Percentiles rank a stretch among this genome's conserved stretches.
phyloP scores from a whole-genome alignment of 92 coral and sea anemone species.

The Phenganax stokvisi region DNA sequence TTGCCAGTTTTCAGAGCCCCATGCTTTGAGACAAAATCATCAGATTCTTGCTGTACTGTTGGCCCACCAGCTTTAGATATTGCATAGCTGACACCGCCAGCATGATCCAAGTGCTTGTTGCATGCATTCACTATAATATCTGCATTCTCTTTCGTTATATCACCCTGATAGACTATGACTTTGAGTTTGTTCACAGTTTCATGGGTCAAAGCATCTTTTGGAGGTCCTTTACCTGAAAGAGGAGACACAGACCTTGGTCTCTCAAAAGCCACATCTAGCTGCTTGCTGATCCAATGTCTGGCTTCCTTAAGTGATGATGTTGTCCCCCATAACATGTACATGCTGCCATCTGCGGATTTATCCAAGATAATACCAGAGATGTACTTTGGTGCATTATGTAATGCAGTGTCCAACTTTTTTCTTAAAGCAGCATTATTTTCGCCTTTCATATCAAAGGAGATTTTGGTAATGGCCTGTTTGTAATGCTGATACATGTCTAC shows the following conservation, averaged over 20 bases:
- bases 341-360: slow-evolving; percentile 15
- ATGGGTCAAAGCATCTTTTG: slow-evolving; percentile 1
- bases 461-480: background rate
- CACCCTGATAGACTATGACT: slow-evolving; percentile 37
- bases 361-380: background rate
- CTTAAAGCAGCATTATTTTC: background rate
- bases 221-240: background rate
- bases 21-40: slow-evolving; percentile 45
- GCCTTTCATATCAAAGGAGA: slow-evolving; percentile 3
- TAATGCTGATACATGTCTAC: background rate
- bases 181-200: slow-evolving; percentile 32
- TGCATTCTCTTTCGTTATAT: slow-evolving; percentile 72
- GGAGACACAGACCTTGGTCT: background rate
- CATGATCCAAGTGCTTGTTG: slow-evolving; percentile 79
- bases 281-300: slow-evolving; percentile 10
- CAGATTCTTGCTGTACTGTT: slow-evolving; percentile 56
- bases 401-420: background rate
- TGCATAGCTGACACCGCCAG: slow-evolving; percentile 79
- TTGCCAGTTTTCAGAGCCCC: slow-evolving; percentile 57
- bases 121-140: slow-evolving; percentile 92
- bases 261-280: background rate
- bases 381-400: background rate
- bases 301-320: background rate
- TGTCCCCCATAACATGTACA: slow-evolving; percentile 20
- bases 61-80: slow-evolving; percentile 56